Evolutionary conservation across 2,888 invertebrate species (phyloP), one percentile per base, ranked within the genome.

Genomic region (Cenopis cana): DNA sequence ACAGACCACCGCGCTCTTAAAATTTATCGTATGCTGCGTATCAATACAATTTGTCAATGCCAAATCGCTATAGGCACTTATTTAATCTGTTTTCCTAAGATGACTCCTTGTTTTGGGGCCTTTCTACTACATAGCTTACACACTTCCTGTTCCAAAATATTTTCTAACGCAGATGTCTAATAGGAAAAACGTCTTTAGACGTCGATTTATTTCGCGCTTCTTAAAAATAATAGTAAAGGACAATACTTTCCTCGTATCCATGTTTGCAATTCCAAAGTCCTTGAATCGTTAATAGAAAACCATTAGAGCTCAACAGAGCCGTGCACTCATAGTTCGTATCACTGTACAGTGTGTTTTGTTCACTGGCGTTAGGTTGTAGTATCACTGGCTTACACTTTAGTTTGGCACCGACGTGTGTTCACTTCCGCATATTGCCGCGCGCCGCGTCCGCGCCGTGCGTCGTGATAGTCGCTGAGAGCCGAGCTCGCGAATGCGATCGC

Each of bases 181-280:
- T 49, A 46, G 2, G 1, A 60, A n/a, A 14, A 12, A 24, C 24
- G 38, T 24, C 41, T 10, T 8, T 60, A 2, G 1, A 46, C 60
- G 24, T 33, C 10, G 36, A 56, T 49, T 24, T 20, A 8, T 0
- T 5, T 20, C 38, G 38, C 38, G 12, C 3, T n/a, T 46, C n/a
- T 29, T 4, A 11, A 52, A 52, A 54, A 73, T 36, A 59, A 50
- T 49, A 56, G 66, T 60, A 75, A 73, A 73, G 82, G 81, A 87
- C 88, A 87, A 92, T 93, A 93, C 93, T 93, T 93, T 93, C 93
- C 93, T 93, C 79, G 92, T 87, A 86, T 93, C 93, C 93, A 93
- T 93, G 77, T 88, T 83, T 85, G 81, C 84, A 86, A 86, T 85
- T 89, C 85, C 90, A 87, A 84, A 89, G 91, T 93, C 89, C 92